Evolutionary conservation across 2,113 vertebrate genomes (phyloP).

Genomic region (Motacilla tschutschensis): DNA sequence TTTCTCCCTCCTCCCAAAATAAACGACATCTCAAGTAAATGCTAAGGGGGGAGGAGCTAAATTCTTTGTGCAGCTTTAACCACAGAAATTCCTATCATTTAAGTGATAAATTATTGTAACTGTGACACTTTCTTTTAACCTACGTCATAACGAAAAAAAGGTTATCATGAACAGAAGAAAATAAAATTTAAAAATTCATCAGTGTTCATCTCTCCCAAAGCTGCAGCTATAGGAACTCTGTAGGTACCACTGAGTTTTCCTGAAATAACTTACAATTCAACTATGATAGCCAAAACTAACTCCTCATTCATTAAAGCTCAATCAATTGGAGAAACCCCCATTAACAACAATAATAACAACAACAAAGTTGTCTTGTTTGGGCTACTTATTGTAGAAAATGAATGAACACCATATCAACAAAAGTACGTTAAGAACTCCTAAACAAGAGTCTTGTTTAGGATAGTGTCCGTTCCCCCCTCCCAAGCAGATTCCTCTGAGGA

Average conservation of each 20-base stretch:
- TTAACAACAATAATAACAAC: neutral
- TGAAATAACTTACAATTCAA: neutral
- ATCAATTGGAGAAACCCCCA: neutral
- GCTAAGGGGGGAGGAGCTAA: neutral
- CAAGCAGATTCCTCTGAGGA: neutral
- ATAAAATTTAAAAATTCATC: neutral
- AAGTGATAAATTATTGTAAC: neutral
- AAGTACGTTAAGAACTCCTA: neutral
- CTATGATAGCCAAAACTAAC: neutral
- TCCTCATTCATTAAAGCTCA: neutral
- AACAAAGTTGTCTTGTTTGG: neutral
- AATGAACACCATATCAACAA: neutral
- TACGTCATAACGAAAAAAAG: fast-evolving
- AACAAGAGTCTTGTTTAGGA: neutral
- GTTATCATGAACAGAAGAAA: fast-evolving
- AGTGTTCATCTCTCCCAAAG: neutral
- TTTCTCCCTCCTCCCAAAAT: neutral
- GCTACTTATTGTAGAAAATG: neutral
- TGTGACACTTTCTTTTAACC: neutral
- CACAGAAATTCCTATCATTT: neutral
- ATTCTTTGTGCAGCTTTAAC: neutral
- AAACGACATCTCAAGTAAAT: neutral
- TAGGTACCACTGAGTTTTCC: neutral
- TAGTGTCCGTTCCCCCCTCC: fast-evolving
- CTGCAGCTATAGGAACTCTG: neutral